These are phyloP conservation scores for Bolinopsis microptera DNA, from an alignment of 37 sponge, comb jelly and placozoan genomes.

Conservation along the genomic window DNA sequence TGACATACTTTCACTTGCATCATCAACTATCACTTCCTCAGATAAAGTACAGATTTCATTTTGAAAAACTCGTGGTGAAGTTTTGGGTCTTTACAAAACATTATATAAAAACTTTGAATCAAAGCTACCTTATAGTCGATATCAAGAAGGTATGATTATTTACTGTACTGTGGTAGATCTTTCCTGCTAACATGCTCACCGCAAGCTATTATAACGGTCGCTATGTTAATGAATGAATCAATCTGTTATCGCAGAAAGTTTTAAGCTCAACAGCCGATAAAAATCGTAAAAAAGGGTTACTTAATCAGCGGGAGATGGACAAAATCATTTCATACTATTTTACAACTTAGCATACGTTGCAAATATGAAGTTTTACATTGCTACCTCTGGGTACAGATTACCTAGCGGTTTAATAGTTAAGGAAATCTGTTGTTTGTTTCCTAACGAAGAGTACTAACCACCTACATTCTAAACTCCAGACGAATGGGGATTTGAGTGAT, in stretches of 20 bases:
- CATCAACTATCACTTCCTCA: conserved; percentile 7
- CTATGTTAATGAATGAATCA: not conserved
- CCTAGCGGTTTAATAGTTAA: conserved; percentile 4
- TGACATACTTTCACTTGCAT: conserved; percentile 13
- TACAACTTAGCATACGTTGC: not conserved
- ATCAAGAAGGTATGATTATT: not conserved
- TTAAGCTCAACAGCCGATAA: not conserved
- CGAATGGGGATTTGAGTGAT: not conserved
- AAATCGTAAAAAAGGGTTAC: not conserved
- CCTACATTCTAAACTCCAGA: not conserved
- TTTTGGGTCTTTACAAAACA: not conserved
- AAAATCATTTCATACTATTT: not conserved
- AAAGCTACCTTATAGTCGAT: conserved; percentile 11
- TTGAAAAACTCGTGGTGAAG: not conserved
- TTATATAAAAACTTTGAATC: not conserved
- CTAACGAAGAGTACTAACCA: not conserved
- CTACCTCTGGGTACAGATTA: not conserved
- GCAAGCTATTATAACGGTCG: not conserved
- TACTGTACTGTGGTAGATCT: not conserved
- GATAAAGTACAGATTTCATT: not conserved
- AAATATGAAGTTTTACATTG: not conserved
- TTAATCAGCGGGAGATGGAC: not conserved
- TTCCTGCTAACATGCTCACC: not conserved
- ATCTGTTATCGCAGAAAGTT: not conserved
- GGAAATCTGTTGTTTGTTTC: not conserved